phyloP scores from a whole-genome alignment of 2,113 vertebrate genomes.

The Limanda limanda region DNA sequence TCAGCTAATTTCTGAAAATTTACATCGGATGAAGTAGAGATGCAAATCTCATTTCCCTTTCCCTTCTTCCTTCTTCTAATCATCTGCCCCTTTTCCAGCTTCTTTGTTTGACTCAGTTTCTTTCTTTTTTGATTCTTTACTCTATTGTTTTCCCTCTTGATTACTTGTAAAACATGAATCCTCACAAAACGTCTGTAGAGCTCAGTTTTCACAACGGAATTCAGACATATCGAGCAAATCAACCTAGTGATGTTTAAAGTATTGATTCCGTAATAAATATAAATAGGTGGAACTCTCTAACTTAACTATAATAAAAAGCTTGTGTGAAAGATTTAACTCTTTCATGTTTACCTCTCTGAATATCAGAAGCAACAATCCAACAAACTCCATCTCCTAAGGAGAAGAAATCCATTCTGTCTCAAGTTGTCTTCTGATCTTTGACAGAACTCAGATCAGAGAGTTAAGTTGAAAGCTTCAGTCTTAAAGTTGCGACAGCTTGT shows the following conservation, averaged over 20 bases:
- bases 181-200: background rate
- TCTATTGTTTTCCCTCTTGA: background rate
- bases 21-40: slow-evolving; percentile 10
- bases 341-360: background rate
- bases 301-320: too few relatives aligned
- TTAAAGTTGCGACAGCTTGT: background rate
- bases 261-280: too few relatives aligned
- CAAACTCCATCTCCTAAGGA: too few relatives aligned
- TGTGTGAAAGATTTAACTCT: too few relatives aligned
- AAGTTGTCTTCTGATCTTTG: too few relatives aligned
- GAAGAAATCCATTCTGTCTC: too few relatives aligned
- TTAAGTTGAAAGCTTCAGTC: background rate
- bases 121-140: background rate
- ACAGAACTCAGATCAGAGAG: background rate
- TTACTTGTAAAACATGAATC: background rate
- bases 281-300: too few relatives aligned
- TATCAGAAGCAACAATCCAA: background rate
- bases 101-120: background rate
- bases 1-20: slow-evolving; percentile 4
- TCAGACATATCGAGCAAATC: too few relatives aligned
- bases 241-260: too few relatives aligned
- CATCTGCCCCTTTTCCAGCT: background rate
- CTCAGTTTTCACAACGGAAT: too few relatives aligned
- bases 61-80: background rate
- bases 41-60: slow-evolving; percentile 27